Evolutionary conservation across 2,797 vertebrate genomes (phyloP), one percentile per base, ranked within the genome.

Genomic region (Silurus lanzhouensis): DNA sequence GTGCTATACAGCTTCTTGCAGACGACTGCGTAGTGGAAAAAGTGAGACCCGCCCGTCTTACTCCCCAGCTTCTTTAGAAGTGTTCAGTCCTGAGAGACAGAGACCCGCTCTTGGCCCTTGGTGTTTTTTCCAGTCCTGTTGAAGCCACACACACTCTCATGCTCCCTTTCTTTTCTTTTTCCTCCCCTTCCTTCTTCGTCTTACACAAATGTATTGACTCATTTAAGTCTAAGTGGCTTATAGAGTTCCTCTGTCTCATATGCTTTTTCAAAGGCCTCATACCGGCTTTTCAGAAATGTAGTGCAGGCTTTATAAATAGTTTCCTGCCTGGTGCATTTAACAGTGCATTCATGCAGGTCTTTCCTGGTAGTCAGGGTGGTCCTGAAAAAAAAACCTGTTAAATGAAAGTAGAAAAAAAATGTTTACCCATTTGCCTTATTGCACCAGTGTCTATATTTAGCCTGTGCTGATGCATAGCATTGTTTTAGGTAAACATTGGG

Each of bases 141-240:
- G 58, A 58, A 80, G 55, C 68, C 60, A 81, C 67, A 81, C 81
- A 75, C 81, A 71, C 60, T 63, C 46, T 52, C 70, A 72, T 38
- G 22, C 44, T 22, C 70, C 3, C 25, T 17, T 20, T 6, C 44
- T 52, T 10, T 10, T 10, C 48, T 10, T 7, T 10, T 7, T 10
- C 48, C 48, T 52, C 14, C 22, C 0, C 60, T 61, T 38, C 7
- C 31, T 10, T 80, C 31, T 22, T 57, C 22, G 2, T 25, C 63
- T 67, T 77, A 52, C 60, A 57, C 70, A 83, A 67, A 85, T 70
- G 88, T 91, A 91, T 90, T 84, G 82, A 82, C 88, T 79, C 83
- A 82, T 92, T 88, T 58, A 81, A 82, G 75, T 84, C 64, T 72
- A 66, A 67, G 64, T 71, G 64, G 38, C 74, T 76, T n/a, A 68